phyloP scores from a whole-genome alignment of 1,140 invertebrate genomes.

The Mactra quadrangularis region DNA sequence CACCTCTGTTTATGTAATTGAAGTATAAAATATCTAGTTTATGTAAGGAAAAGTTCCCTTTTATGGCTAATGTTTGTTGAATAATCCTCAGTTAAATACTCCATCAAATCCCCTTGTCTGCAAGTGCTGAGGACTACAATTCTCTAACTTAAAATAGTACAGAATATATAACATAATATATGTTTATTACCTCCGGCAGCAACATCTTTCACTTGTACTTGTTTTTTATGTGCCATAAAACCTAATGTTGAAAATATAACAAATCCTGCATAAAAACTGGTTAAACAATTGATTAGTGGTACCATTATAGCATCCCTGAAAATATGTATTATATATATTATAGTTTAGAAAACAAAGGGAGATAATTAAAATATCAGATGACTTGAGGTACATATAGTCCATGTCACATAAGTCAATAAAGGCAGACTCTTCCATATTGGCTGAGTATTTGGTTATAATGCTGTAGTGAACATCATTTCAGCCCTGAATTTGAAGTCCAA shows the following conservation, averaged over 20 bases:
- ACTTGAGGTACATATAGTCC: background rate
- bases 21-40: too few species aligned
- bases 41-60: too few species aligned
- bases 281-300: slow-evolving; percentile 93
- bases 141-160: too few species aligned
- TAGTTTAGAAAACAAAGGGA: background rate
- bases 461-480: too few species aligned
- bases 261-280: slow-evolving; percentile 80
- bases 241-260: slow-evolving; percentile 81
- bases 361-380: background rate
- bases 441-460: too few species aligned
- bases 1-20: too few species aligned
- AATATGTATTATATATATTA: slow-evolving; percentile 83
- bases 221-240: slow-evolving; percentile 77
- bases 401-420: background rate
- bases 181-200: slow-evolving; percentile 70
- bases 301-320: slow-evolving; percentile 94
- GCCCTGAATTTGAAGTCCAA: too few species aligned
- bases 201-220: slow-evolving; percentile 72
- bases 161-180: too few species aligned
- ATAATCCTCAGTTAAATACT: too few species aligned
- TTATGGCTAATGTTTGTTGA: too few species aligned
- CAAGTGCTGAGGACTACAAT: too few species aligned
- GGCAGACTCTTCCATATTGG: background rate
- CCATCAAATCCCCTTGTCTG: too few species aligned